These are phyloP conservation scores for Camponotus pennsylvanicus DNA, from an alignment of 1,140 invertebrate species.

Conservation along the genomic window DNA sequence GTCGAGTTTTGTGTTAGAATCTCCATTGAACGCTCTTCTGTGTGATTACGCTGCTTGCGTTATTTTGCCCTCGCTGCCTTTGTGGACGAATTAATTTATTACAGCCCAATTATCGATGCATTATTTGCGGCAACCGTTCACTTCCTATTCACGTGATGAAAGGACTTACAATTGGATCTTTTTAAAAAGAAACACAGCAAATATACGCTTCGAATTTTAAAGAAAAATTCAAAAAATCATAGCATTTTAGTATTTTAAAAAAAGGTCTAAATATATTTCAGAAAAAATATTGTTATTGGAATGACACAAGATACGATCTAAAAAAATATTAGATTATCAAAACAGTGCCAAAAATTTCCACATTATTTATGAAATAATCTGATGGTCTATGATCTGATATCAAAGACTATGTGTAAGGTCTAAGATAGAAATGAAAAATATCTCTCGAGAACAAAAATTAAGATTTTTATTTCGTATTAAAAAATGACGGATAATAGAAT, in stretches of 20 bases:
- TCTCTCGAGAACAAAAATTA: not conserved
- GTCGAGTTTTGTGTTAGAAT: constrained; percentile 60
- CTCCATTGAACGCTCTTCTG: constrained; percentile 74
- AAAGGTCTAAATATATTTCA: not conserved
- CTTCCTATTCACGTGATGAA: constrained; percentile 13
- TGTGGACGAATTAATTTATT: constrained; percentile 86
- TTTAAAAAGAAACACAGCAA: not conserved
- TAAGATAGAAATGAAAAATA: not conserved
- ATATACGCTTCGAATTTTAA: constrained; percentile 1
- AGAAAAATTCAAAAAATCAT: not conserved
- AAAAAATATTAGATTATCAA: constrained; percentile 16
- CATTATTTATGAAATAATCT: not conserved
- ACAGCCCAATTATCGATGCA: constrained; percentile 83
- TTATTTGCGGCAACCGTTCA: constrained; percentile 35
- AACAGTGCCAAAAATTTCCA: not conserved
- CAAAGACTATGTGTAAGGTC: not conserved
- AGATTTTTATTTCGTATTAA: not conserved
- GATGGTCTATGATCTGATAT: not conserved
- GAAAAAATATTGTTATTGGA: not conserved
- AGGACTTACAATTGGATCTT: not conserved
- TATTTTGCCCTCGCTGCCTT: constrained; percentile 78
- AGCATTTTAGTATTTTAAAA: not conserved
- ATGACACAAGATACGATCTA: not conserved
- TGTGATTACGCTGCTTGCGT: constrained; percentile 68
- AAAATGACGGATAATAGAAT: not conserved